Base-by-base conservation (phyloP, 2,797 vertebrate genomes). In the Diplodus sargus region DNA sequence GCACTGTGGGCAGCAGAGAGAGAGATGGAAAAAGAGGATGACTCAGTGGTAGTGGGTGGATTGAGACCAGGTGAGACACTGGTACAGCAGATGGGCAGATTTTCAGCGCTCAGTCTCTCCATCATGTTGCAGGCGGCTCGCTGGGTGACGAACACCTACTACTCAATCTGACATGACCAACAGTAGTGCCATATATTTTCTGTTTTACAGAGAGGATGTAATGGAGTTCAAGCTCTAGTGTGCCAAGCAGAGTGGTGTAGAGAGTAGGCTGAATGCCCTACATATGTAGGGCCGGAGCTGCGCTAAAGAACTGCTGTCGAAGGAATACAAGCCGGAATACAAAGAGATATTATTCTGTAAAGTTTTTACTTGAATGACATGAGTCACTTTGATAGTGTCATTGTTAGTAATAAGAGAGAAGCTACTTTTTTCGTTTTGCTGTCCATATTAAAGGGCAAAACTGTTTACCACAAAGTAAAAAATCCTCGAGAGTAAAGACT, bases 11-110 rank as follows among this genome's bases (percentile, higher is more conserved):
- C 90, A 90, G 89, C 62, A 30, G 69, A 87, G 85, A 84, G 85
- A 84, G 85, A 65, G 81, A 82, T 79, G 73, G 80, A 86, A 83
- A 73, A 47, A 47, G 81, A 84, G 85, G 85, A 88, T 91, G 91
- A 93, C 82, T 92, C 91, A 93, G 90, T 91, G 78, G 77, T 52
- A 79, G 92, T 92, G 91, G 91, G 92, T 73, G 89, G 87, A 93
- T 66, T 86, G 86, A 90, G 89, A 91, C 89, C 91, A 93, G 91
- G 91, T 93, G 90, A 92, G 87, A 91, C 87, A 74, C 78, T 84
- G 86, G 81, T 76, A 62, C 78, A 87, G 85, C 91, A 92, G 88
- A 92, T 91, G 90, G 91, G 66, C 88, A 86, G 84, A 79, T 87
- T 85, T 82, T 85, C 83, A 78, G 71, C 0, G 63, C 83, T 89